Evolutionary conservation across 2,888 invertebrate species (phyloP), one percentile per base, ranked within the genome.

Genomic region (Yponomeuta cagnagella): DNA sequence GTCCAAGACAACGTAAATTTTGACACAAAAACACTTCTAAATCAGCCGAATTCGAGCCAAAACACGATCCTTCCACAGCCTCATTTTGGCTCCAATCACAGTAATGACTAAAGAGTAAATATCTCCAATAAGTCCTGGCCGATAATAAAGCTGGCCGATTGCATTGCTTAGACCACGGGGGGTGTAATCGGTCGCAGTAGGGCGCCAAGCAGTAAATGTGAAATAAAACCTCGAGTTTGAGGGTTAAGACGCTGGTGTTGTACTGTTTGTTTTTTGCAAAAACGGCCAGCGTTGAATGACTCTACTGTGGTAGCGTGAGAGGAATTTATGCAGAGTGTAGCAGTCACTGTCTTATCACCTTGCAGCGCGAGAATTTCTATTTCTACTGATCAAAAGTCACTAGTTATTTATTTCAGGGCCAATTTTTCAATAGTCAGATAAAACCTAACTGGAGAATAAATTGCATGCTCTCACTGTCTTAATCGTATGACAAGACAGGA

Each of bases 171-270:
- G 63, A 10, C 66, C 15, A 52, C 67, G 66, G 70, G 70, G 70
- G 70, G 70, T 23, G 31, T 67, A 64, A 70, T 70, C 64, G 48
- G 10, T 67, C 70, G n/a, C 70, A 67, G 70, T 67, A 66, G 70
- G 70, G 52, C 48, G 67, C 48, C 70, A 63, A 58, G 52, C 52
- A 58, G 52, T 58, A 58, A 58, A 37, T 43, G 52, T 43, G 70
- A 70, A 63, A 69, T 52, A 69, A 58, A 58, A 30, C 33, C 68
- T n/a, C n/a, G 68, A n/a, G 43, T 58, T 58, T 58, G 52, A 65
- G 30, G 30, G 65, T 65, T 30, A 30, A 65, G 65, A 12, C 65
- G 23, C 31, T 65, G 15, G 15, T 3, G 3, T 15, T 58, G 52
- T 58, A 12, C 52, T 4, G 52, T 9, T 58, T 58, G 52, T 58